Evolutionary conservation across 2,797 vertebrate genomes (phyloP).

Genomic region (Silurus lanzhouensis): DNA sequence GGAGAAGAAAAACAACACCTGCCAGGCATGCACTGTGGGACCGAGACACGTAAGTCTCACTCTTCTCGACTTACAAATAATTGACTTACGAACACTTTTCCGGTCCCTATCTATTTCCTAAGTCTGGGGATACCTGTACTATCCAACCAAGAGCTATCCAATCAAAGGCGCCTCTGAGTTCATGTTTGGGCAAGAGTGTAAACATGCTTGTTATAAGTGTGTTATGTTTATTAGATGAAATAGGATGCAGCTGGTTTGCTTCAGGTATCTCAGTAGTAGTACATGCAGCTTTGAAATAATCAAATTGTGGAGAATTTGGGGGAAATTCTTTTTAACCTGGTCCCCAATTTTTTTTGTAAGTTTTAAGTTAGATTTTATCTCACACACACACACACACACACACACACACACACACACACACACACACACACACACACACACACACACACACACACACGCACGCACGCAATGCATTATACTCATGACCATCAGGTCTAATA

Average conservation of each 20-base stretch:
- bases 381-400: not conserved
- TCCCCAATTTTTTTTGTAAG: not conserved
- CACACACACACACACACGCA: not conserved
- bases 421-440: constrained; percentile 3
- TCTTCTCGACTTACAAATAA: no score
- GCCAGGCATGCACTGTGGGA: no score
- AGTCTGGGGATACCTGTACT: no score
- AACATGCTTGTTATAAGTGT: not conserved
- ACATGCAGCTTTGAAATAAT: not conserved
- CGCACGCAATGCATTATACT: not conserved
- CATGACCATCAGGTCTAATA: constrained; percentile 11
- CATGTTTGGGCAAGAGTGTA: no score
- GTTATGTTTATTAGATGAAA: not conserved
- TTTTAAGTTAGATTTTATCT: not conserved
- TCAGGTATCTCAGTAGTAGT: not conserved
- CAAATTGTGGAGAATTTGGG: not conserved
- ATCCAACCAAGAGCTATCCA: no score
- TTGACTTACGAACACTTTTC: no score
- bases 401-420: not conserved
- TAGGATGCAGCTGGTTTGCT: not conserved
- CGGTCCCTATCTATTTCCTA: no score
- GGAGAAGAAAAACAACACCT: no score
- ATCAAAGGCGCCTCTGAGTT: no score
- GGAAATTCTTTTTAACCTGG: not conserved
- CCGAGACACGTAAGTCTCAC: no score